Conservation (phyloP, 2,888 invertebrate genomes). For the Andrena minutula region DNA sequence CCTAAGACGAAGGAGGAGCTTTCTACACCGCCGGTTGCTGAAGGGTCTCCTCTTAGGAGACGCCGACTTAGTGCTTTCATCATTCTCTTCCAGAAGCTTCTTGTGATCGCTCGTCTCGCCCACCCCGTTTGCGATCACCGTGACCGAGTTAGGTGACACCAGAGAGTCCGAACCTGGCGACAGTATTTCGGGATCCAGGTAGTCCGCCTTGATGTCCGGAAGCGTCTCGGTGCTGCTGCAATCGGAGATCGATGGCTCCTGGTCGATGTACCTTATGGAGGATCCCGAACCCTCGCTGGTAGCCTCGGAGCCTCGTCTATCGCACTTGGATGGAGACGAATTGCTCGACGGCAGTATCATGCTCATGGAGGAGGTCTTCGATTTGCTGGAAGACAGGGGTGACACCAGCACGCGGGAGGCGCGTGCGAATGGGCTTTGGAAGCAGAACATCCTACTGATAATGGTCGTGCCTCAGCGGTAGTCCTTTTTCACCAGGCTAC, state of each 20-base stretch:
- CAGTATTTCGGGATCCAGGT: slow-evolving; percentile 79
- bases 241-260: slow-evolving; percentile 79
- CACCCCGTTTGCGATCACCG: slow-evolving; percentile 47
- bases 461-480: neutral
- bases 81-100: slow-evolving; percentile 37
- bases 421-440: slow-evolving; percentile 84
- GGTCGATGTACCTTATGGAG: slow-evolving; percentile 83
- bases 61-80: neutral
- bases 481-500: slow-evolving; percentile 55
- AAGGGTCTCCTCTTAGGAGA: slow-evolving; percentile 59
- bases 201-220: slow-evolving; percentile 81
- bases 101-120: slow-evolving; percentile 32
- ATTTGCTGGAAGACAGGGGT: slow-evolving; percentile 58
- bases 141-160: slow-evolving; percentile 65
- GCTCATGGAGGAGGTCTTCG: slow-evolving; percentile 59
- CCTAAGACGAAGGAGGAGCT: slow-evolving; percentile 86
- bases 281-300: slow-evolving; percentile 81
- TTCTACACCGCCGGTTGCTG: slow-evolving; percentile 85
- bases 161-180: slow-evolving; percentile 76
- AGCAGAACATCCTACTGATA: slow-evolving; percentile 80
- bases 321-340: slow-evolving; percentile 52
- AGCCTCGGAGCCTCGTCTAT: slow-evolving; percentile 80
- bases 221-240: slow-evolving; percentile 83
- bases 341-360: slow-evolving; percentile 47
- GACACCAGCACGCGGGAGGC: slow-evolving; percentile 75